Evolutionary conservation across 1,140 invertebrate genomes (phyloP).

Genomic region (Drosophila cardini): DNA sequence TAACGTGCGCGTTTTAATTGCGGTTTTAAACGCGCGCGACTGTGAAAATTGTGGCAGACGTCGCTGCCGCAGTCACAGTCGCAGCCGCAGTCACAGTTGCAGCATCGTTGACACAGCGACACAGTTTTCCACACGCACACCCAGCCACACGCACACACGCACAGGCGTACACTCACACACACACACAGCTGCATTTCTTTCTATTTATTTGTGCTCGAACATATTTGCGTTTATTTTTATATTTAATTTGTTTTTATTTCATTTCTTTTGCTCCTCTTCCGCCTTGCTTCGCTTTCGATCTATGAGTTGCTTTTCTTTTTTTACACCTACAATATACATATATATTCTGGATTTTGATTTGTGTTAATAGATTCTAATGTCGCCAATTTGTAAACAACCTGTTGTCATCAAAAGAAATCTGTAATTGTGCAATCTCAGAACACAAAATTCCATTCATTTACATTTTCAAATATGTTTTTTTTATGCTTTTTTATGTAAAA

Average conservation of each 20-base stretch:
- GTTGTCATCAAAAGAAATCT: constrained; percentile 62
- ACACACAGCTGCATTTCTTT: constrained; percentile 42
- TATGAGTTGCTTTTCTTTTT: constrained; percentile 20
- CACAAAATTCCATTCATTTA: constrained; percentile 18
- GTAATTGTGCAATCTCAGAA: constrained; percentile 57
- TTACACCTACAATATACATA: not conserved
- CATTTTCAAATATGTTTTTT: constrained; percentile 6
- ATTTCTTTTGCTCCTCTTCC: constrained; percentile 18
- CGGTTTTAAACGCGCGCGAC: constrained; percentile 55
- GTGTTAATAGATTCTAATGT: constrained; percentile 76
- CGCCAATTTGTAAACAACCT: constrained; percentile 82
- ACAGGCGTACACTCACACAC: constrained; percentile 29
- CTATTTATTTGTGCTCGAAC: constrained; percentile 64
- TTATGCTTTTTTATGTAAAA: constrained; percentile 8
- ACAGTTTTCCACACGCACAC: constrained; percentile 68
- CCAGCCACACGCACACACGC: constrained; percentile 23
- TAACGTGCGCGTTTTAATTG: constrained; percentile 51
- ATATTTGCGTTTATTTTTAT: constrained; percentile 78
- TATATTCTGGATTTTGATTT: constrained; percentile 45
- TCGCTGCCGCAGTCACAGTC: constrained; percentile 23
- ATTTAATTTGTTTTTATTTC: constrained; percentile 81
- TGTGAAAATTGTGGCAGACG: constrained; percentile 47
- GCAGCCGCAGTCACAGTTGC: constrained; percentile 8
- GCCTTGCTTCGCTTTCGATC: constrained; percentile 16
- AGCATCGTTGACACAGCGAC: constrained; percentile 71